Evolutionary conservation across 23 tunicate species (phyloP), one percentile per base, ranked within the genome.

Genomic region (Trididemnum miniatum): DNA sequence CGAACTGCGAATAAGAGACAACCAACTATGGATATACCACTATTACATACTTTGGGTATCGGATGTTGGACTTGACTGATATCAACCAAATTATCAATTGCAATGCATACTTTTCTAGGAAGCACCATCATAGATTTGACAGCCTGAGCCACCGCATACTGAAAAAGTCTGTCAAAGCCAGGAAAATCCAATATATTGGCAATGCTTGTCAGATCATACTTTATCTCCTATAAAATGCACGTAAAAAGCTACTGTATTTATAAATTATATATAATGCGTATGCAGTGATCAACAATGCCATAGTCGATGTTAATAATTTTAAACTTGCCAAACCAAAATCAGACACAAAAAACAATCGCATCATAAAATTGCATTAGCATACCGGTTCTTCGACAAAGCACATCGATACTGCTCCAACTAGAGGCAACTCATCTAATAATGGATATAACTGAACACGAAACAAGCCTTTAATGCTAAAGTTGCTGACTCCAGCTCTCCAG

Each of bases 111-210:
- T 67, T 7, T 5, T 5, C n/a, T 9, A 9, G 75, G 75, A 67
- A 67, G 75, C 3, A 67, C 75, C 75, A 67, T 5, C 7, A 32
- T 12, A 3, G 75, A 67, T 7, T 67, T 31, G 4, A 67, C 25
- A 7, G 15, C 7, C 18, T 67, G 37, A 7, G 9, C 7, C 20
- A 67, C 75, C 2, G 75, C 38, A n/a, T 31, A 32, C 18, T 67
- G 75, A 30, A 67, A n/a, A 32, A 67, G 9, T 32, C 32, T 67
- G n/a, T 67, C 75, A 67, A 67, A 31, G 3, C 75, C 75, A 31
- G 75, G 75, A 67, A 67, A 33, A 67, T 67, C 75, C 15, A 67
- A 67, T 31, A 67, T 5, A n/a, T 67, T 67, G 18, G 38, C 75
- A 31, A 67, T 3, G 20, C 38, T 31, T 12, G 38, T 67, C 2